Evolutionary conservation across 1,140 invertebrate genomes (phyloP), one percentile per base, ranked within the genome.

Genomic region (Ylistrum balloti): DNA sequence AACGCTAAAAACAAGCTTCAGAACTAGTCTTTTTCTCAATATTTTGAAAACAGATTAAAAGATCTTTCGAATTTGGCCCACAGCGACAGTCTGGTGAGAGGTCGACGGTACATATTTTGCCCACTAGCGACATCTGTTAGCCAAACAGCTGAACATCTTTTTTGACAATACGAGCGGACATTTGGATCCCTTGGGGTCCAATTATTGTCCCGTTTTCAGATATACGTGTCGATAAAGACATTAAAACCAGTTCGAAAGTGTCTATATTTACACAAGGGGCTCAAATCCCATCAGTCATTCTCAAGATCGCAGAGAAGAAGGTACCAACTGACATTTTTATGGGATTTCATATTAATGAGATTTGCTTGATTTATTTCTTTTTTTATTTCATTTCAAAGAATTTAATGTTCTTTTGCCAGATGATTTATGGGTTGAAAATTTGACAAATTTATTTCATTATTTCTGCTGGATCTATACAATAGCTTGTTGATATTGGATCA

Each of bases 111-210:
- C 41, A n/a, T 28, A 22, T 28, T 74, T 74, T 74, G 56, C 56
- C 56, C 56, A 74, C 22, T 74, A n/a, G 56, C 56, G 56, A 74
- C 56, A 74, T 74, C 56, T 74, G 56, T 74, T 74, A 17, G 56
- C 56, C 56, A 74, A 74, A 74, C 56, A 74, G n/a, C 22, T n/a
- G n/a, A 74, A 74, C 56, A 74, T 74, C 56, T 74, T 74, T 74
- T 74, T 74, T 74, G 56, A 74, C n/a, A 74, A 74, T 74, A 28
- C 56, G 56, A 74, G n/a, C 56, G 56, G 56, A 74, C 56, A 74
- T 74, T 28, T 28, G n/a, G 56, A 74, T 28, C 56, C 56, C 56
- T 28, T 74, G 56, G 56, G 56, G 56, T 74, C 28, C 56, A 74
- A 74, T 74, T 74, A 74, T 74, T 28, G 56, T 74, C 22, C 56